Evolutionary conservation across 92 coral and sea anemone species (phyloP), one percentile per base, ranked within the genome.

Genomic region (Epizoanthus stellaris): DNA sequence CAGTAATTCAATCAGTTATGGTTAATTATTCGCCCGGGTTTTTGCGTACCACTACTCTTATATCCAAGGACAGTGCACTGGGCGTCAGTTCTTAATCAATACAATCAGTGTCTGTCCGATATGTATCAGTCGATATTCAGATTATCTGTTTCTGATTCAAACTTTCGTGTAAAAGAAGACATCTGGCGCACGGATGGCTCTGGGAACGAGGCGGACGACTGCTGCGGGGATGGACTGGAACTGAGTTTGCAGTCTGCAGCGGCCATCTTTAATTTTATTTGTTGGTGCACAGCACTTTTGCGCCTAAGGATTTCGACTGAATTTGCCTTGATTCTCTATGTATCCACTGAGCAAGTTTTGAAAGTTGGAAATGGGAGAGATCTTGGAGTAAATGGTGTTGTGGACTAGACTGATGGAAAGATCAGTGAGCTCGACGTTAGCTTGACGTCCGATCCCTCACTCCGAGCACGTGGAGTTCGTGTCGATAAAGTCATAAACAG

Each of bases 211-310:
- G 47, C 47, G 56, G 1, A 49, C 14, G 1, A 0, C 56, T 10
- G 2, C 56, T 49, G 9, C 56, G 2, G 11, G 11, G 56, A 49
- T 17, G 82, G 82, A 77, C 56, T 77, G 70, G 82, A 65, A 21
- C 13, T 30, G 56, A 77, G 70, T 77, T 77, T 61, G 38, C 58
- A 61, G 58, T 3, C 16, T 60, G 63, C 5, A 56, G 82, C 82
- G 82, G 82, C 82, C 82, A 77, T 77, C 82, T 77, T 77, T 77
- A 54, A 77, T 77, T 77, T 77, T 60, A 53, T 58, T 40, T 39
- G 30, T 59, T 30, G 4, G n/a, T 25, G 66, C 4, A 15, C 3
- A 34, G 1, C 10, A 14, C 56, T 59, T 59, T 15, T 3, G 38
- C 4, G 21, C 7, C 23, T 59, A 14, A 0, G 8, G 52, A 76